These are phyloP conservation scores for Podabrus alpinus DNA, from an alignment of 2,888 invertebrate genomes.

Conservation along the genomic window DNA sequence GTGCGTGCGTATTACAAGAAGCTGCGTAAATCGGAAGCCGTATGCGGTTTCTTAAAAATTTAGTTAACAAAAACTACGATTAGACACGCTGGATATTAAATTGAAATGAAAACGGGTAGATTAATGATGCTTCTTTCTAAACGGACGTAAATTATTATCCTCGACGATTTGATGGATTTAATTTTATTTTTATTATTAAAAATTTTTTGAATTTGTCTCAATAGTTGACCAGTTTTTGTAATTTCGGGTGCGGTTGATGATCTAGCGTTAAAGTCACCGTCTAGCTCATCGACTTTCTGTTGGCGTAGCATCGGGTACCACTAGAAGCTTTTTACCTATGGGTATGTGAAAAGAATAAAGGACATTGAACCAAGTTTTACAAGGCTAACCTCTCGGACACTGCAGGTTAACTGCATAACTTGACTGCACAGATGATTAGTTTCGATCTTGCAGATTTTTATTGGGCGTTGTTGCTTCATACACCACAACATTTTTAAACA, in stretches of 20 bases:
- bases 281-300: conserved; percentile 15
- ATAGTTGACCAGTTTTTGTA: conserved; percentile 1
- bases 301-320: conserved; percentile 12
- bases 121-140: neutral
- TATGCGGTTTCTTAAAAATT: conserved; percentile 13
- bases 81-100: neutral
- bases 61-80: conserved; percentile 11
- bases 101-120: neutral
- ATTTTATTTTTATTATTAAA: neutral
- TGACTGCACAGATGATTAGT: conserved; percentile 1
- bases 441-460: neutral
- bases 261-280: conserved; percentile 22
- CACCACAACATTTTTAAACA: neutral
- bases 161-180: neutral
- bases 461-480: neutral
- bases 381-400: conserved; percentile 21
- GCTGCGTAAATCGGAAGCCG: conserved; percentile 26
- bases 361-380: conserved; percentile 22
- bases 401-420: conserved; percentile 18
- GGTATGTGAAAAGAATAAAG: conserved; percentile 22
- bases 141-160: neutral
- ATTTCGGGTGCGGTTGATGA: conserved; percentile 16
- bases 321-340: conserved; percentile 13
- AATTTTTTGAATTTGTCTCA: neutral
- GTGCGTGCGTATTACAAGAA: conserved; percentile 23